A percentile compares a stretch with the other conserved stretches of the same genome.
Conservation (phyloP, 2,888 invertebrate genomes). For the Pandemis cinnamomeana region DNA sequence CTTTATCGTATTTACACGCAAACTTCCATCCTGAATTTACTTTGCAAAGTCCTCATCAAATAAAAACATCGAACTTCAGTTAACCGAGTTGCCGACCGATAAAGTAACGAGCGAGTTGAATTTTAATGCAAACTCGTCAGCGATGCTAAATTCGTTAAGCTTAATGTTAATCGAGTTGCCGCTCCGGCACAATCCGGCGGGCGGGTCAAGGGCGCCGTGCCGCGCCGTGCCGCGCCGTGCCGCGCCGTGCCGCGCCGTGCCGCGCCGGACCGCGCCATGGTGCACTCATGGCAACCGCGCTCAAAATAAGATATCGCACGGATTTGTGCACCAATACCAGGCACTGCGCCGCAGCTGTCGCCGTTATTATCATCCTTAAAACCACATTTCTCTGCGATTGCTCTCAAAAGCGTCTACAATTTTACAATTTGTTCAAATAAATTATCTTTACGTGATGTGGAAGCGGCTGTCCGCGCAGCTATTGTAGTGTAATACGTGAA, state of each 20-base stretch:
- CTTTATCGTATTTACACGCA: constrained; percentile 63
- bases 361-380: constrained; percentile 41
- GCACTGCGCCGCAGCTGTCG: constrained; percentile 28
- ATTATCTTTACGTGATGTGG: constrained; percentile 36
- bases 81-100: constrained; percentile 67
- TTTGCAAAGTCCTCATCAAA: constrained; percentile 65
- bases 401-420: constrained; percentile 43
- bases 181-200: constrained; percentile 34
- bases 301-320: constrained; percentile 55
- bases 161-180: constrained; percentile 50
- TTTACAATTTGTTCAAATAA: constrained; percentile 37
- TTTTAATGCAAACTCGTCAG: constrained; percentile 60
- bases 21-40: constrained; percentile 62
- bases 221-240: background rate
- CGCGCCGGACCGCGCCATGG: background rate
- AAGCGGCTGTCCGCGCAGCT: constrained; percentile 22
- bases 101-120: constrained; percentile 64
- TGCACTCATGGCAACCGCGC: background rate
- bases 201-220: background rate
- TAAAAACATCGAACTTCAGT: constrained; percentile 66
- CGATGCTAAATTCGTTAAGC: constrained; percentile 50
- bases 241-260: background rate
- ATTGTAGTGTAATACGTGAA: constrained; percentile 35
- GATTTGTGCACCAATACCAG: constrained; percentile 65
- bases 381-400: constrained; percentile 51